Conservation (phyloP, 2,888 invertebrate species). For the Drosophila mayaguana region DNA sequence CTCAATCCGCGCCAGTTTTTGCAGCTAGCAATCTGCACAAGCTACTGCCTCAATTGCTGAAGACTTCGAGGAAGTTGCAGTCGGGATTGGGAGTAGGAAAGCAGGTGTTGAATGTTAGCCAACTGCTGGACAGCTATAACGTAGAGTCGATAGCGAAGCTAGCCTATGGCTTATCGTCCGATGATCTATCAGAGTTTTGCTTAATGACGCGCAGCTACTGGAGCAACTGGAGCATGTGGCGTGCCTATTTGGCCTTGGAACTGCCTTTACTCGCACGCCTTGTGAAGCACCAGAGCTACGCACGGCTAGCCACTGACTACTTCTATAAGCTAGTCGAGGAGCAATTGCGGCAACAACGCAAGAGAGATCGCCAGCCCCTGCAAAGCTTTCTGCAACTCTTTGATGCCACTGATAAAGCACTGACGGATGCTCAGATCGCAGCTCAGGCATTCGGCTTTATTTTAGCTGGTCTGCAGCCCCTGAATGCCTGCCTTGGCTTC, state of each 20-base stretch:
- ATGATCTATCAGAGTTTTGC: constrained; percentile 84
- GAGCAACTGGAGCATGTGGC: constrained; percentile 62
- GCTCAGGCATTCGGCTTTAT: constrained; percentile 83
- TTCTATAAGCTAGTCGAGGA: constrained; percentile 71
- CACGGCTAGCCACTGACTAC: constrained; percentile 64
- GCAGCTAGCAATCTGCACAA: constrained; percentile 72
- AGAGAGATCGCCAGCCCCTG: constrained; percentile 51
- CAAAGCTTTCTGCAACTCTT: constrained; percentile 87
- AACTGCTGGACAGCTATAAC: constrained; percentile 85
- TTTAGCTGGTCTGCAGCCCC: constrained; percentile 88
- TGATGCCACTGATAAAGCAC: constrained; percentile 72
- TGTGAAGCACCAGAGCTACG: constrained; percentile 63
- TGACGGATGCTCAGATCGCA: constrained; percentile 77
- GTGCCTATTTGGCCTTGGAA: constrained; percentile 66
- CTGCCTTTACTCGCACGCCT: constrained; percentile 74
- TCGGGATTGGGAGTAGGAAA: constrained; percentile 62
- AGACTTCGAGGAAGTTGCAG: constrained; percentile 59
- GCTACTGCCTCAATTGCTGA: constrained; percentile 69
- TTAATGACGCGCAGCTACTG: constrained; percentile 65
- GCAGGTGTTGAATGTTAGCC: constrained; percentile 82
- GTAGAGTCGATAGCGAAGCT: constrained; percentile 86
- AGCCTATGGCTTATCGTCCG: constrained; percentile 85
- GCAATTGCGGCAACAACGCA: constrained; percentile 71
- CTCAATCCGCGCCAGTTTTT: constrained; percentile 75
- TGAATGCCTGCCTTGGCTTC: constrained; percentile 87